Conservation (phyloP, 2,113 vertebrate species). For the Empidonax traillii region DNA sequence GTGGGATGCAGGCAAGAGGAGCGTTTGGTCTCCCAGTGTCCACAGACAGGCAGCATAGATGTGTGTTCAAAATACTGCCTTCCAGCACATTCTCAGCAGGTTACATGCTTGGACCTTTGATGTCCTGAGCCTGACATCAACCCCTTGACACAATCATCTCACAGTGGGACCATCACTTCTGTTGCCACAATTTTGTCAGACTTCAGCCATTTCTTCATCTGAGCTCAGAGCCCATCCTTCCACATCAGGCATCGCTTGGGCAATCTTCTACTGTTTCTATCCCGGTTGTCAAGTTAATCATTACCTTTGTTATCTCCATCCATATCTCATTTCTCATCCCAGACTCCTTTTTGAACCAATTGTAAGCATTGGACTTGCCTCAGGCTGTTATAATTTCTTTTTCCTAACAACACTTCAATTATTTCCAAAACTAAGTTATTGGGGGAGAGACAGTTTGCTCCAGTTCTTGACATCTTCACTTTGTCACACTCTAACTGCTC, state of each 20-base stretch:
- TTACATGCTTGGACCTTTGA: fast-evolving
- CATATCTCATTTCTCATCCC: neutral
- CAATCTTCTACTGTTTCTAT: neutral
- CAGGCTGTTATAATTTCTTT: neutral
- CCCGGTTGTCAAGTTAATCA: neutral
- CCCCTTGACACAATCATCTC: fast-evolving
- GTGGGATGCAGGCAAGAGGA: fast-evolving
- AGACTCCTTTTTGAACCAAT: neutral
- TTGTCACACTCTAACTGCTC: neutral
- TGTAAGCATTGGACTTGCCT: neutral
- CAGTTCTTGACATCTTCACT: neutral
- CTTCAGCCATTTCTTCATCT: neutral
- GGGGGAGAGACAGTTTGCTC: neutral
- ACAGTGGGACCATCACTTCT: neutral
- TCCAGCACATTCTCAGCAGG: neutral
- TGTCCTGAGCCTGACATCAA: neutral
- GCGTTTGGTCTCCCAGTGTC: neutral
- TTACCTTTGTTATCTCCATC: neutral
- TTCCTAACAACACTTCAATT: neutral
- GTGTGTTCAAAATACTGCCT: neutral
- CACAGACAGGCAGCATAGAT: neutral
- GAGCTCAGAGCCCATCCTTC: neutral
- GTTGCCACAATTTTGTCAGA: neutral
- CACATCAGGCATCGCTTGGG: neutral
- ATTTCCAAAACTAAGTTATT: neutral